Conservation (phyloP, 2,888 invertebrate genomes). For the Ariolimax columbianus region DNA sequence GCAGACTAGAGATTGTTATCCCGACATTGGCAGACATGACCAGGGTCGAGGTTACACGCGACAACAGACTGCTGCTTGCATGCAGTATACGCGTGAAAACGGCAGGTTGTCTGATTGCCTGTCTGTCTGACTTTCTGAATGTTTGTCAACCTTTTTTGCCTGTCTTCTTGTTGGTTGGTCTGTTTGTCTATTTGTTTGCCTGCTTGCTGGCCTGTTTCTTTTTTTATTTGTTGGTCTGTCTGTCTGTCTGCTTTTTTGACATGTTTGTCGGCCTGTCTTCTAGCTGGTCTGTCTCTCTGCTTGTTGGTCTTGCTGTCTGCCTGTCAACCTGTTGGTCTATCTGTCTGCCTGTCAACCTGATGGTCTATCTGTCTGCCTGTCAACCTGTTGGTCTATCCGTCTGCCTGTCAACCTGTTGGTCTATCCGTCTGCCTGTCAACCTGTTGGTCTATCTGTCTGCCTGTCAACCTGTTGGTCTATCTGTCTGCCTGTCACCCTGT, state of each 20-base stretch:
- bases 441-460: not conserved
- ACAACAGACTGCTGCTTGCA: no score
- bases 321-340: not conserved
- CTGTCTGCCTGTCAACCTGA: not conserved
- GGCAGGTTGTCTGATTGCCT: not conserved
- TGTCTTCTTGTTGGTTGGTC: not conserved
- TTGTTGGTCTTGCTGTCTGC: not conserved
- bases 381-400: no score
- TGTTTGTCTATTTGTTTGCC: not conserved
- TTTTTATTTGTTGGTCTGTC: slow-evolving; percentile 7
- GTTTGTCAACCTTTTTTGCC: no score
- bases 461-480: slow-evolving; percentile 12
- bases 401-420: no score
- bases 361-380: not conserved
- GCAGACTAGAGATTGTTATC: no score
- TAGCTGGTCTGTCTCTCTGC: not conserved
- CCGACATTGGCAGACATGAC: no score
- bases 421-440: not conserved
- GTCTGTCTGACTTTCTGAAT: no score
- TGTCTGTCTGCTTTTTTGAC: not conserved
- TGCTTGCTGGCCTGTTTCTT: not conserved
- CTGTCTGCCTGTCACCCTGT: slow-evolving; percentile 5
- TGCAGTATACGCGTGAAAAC: no score
- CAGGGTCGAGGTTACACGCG: no score
- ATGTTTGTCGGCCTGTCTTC: not conserved